Percentiles rank a stretch among this genome's conserved stretches.
Evolutionary conservation across 2,888 invertebrate genomes (phyloP).

Genomic region (Eupelmus urozonus): DNA sequence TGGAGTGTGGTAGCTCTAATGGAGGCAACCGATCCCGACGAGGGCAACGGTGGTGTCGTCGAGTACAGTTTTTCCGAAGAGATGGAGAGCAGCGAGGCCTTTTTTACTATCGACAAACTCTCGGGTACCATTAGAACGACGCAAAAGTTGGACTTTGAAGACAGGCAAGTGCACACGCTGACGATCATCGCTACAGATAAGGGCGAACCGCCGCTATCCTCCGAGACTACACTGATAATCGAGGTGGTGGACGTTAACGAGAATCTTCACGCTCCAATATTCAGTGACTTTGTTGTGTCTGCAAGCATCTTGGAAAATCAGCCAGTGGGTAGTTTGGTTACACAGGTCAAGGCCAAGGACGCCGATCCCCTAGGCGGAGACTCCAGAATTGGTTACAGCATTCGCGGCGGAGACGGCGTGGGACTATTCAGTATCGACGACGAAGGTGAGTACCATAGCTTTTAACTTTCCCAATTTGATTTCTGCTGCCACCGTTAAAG

Average conservation of each 20-base stretch:
- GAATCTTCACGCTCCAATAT: slow-evolving; percentile 90
- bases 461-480: neutral
- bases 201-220: slow-evolving; percentile 88
- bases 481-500: neutral
- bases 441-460: slow-evolving; percentile 86
- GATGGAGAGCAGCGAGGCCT: slow-evolving; percentile 79
- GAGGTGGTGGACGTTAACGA: slow-evolving; percentile 97
- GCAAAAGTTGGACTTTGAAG: slow-evolving; percentile 91
- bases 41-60: slow-evolving; percentile 89
- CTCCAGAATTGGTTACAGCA: slow-evolving; percentile 90
- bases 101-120: slow-evolving; percentile 89
- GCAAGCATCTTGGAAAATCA: slow-evolving; percentile 90
- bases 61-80: slow-evolving; percentile 88
- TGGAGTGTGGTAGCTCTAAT: slow-evolving; percentile 93
- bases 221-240: slow-evolving; percentile 89
- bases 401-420: slow-evolving; percentile 92
- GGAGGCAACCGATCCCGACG: slow-evolving; percentile 90
- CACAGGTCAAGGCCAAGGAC: slow-evolving; percentile 88
- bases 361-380: slow-evolving; percentile 89
- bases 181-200: slow-evolving; percentile 91
- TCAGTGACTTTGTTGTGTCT: slow-evolving; percentile 87
- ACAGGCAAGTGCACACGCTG: slow-evolving; percentile 92
- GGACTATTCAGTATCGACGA: slow-evolving; percentile 95
- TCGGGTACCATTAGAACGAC: slow-evolving; percentile 92
- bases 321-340: slow-evolving; percentile 86